Evolutionary conservation across 2,113 vertebrate genomes (phyloP).

Genomic region (Tichodroma muraria): DNA sequence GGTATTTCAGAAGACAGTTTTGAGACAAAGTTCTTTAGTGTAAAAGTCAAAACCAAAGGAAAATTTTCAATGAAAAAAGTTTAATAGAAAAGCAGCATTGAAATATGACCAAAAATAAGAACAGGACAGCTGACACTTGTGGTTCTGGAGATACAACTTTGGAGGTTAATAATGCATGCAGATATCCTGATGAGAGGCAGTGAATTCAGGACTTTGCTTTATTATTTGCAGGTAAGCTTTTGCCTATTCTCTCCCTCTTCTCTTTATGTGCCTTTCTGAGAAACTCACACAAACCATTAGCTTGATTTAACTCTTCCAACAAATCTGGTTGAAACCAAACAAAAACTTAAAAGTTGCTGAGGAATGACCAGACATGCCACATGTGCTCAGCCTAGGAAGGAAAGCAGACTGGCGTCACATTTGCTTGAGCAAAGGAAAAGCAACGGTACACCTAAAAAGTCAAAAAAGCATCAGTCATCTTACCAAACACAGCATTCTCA

Average conservation of each 20-base stretch:
- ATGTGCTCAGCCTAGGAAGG: not conserved
- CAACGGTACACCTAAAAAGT: not conserved
- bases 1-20: not conserved
- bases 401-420: not conserved
- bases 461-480: not conserved
- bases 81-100: not conserved
- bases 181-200: not conserved
- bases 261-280: not conserved
- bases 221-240: not conserved
- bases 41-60: not conserved
- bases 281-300: not conserved
- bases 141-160: not conserved
- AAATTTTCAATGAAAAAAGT: not conserved
- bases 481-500: not conserved
- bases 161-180: not conserved
- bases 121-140: not conserved
- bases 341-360: not conserved
- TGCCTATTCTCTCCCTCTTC: not conserved
- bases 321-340: not conserved
- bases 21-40: not conserved
- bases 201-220: not conserved
- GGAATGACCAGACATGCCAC: fast-evolving
- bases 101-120: not conserved
- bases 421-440: not conserved
- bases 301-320: not conserved